Conservation (phyloP, 1,140 invertebrate genomes). For the Trissolcus basalis region DNA sequence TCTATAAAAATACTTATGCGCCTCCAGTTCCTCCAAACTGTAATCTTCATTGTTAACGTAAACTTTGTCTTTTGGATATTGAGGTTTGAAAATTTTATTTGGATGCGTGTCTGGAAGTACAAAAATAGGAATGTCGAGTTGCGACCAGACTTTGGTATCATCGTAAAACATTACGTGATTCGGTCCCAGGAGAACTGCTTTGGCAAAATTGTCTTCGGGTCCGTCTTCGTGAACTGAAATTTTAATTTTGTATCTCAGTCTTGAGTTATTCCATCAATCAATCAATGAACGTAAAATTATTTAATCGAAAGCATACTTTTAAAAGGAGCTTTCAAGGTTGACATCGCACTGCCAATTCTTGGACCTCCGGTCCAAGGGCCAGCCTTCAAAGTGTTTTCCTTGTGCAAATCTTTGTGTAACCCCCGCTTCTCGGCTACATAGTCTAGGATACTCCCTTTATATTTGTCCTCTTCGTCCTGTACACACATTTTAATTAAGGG, state of each 20-base stretch:
- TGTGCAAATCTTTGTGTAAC: slow-evolving; percentile 77
- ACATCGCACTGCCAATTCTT: slow-evolving; percentile 68
- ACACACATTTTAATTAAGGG: neutral
- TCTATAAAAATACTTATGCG: slow-evolving; percentile 65
- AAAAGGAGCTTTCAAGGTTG: slow-evolving; percentile 67
- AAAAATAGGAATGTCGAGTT: slow-evolving; percentile 78
- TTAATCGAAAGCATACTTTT: slow-evolving; percentile 66
- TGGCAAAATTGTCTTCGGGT: slow-evolving; percentile 63
- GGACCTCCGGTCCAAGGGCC: slow-evolving; percentile 79
- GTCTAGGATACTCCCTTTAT: slow-evolving; percentile 42
- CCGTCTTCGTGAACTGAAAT: slow-evolving; percentile 80
- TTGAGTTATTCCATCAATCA: too few species aligned
- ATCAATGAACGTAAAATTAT: too few species aligned
- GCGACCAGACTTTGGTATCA: slow-evolving; percentile 76
- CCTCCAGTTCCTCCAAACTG: slow-evolving; percentile 82
- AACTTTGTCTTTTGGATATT: slow-evolving; percentile 76
- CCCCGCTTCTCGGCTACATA: slow-evolving; percentile 62
- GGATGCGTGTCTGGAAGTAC: slow-evolving; percentile 79
- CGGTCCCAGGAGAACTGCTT: slow-evolving; percentile 65
- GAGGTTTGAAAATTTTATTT: slow-evolving; percentile 76
- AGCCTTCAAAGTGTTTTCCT: slow-evolving; percentile 80
- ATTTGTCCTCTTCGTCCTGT: slow-evolving; percentile 63
- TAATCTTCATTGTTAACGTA: slow-evolving; percentile 80
- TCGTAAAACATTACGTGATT: slow-evolving; percentile 70
- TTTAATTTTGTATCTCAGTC: too few species aligned